These are phyloP conservation scores for Melipona bicolor DNA, from an alignment of 2,888 invertebrate species.

Conservation along the genomic window DNA sequence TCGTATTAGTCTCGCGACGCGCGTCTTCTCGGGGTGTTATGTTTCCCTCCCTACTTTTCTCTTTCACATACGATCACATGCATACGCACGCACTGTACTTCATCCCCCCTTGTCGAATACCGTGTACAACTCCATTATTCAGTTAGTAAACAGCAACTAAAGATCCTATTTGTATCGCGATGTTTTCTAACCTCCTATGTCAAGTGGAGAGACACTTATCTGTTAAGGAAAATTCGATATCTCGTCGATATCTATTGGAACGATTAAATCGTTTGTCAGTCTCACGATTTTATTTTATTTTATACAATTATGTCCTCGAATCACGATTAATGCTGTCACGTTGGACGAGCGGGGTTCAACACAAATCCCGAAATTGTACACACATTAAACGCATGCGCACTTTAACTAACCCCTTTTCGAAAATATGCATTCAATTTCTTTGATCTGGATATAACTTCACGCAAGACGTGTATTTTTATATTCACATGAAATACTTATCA, in stretches of 20 bases:
- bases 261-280: background rate
- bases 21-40: constrained; percentile 61
- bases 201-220: background rate
- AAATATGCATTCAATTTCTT: background rate
- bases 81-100: background rate
- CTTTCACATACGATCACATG: background rate
- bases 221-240: background rate
- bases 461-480: background rate
- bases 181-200: constrained; percentile 43
- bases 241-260: background rate
- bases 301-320: background rate
- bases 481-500: background rate
- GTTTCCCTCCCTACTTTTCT: constrained; percentile 48
- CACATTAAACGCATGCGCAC: constrained; percentile 26
- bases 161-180: too few relatives aligned
- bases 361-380: constrained; percentile 11
- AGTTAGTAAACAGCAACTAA: background rate
- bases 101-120: background rate
- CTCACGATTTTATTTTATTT: background rate
- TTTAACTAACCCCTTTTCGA: constrained; percentile 31
- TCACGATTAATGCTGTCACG: background rate
- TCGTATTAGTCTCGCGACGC: constrained; percentile 49
- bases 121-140: background rate
- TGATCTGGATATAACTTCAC: background rate
- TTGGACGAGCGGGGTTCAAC: background rate